Conservation (phyloP, 2,888 invertebrate species). For the Orthosia gothica region DNA sequence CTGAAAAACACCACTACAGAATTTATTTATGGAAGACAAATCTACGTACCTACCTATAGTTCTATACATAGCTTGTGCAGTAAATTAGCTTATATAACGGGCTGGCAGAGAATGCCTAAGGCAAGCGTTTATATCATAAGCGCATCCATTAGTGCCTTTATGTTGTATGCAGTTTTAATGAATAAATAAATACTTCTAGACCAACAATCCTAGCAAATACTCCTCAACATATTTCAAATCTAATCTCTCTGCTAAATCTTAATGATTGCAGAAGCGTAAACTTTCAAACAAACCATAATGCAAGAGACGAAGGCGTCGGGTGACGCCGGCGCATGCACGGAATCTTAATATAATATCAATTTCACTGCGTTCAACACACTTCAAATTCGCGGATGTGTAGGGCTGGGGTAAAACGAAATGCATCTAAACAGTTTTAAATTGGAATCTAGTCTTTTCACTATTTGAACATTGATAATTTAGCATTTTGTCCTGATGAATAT, state of each 20-base stretch:
- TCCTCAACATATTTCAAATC: conserved; percentile 1
- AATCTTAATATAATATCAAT: conserved; percentile 75
- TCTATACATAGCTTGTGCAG: no score
- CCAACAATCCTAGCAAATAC: conserved; percentile 11
- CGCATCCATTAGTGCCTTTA: no score
- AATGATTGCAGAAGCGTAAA: conserved; percentile 17
- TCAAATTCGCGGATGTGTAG: conserved; percentile 68
- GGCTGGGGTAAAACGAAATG: conserved; percentile 48
- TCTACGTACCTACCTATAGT: not conserved
- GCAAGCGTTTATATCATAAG: no score
- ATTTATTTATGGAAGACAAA: not conserved
- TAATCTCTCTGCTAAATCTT: conserved; percentile 18
- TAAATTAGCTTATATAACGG: no score
- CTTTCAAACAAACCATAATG: conserved; percentile 11
- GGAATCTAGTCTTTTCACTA: not conserved
- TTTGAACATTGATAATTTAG: not conserved
- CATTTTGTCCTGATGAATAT: rapidly evolving
- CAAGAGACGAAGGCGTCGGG: conserved; percentile 64
- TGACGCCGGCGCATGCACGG: conserved; percentile 74
- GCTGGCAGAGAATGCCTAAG: no score
- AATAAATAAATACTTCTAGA: no score
- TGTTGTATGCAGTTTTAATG: not conserved
- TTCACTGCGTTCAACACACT: conserved; percentile 68
- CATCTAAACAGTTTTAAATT: not conserved
- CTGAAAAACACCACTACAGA: not conserved